Evolutionary conservation across 2,888 invertebrate genomes (phyloP).

Genomic region (Tachina lurida): DNA sequence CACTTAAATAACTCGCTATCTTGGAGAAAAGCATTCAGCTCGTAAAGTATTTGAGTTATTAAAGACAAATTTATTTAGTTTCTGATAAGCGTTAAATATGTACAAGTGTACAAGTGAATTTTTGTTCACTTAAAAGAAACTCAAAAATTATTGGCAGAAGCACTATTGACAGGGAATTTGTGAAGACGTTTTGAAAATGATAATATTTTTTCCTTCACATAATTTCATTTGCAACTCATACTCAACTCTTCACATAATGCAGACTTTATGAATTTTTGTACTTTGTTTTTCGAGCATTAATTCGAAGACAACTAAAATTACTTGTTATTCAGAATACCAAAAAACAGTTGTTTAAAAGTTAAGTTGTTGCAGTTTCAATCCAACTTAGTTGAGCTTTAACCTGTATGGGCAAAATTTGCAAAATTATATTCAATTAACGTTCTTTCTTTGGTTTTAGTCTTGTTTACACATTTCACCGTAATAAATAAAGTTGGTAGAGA

Average conservation of each 20-base stretch:
- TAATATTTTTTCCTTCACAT: neutral
- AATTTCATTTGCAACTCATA: neutral
- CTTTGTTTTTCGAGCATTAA: neutral
- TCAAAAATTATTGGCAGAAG: constrained; percentile 36
- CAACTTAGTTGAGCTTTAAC: too few species aligned
- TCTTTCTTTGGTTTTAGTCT: too few species aligned
- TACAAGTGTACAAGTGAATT: constrained; percentile 21
- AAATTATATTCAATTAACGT: too few species aligned
- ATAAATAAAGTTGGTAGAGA: too few species aligned
- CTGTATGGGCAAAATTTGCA: too few species aligned
- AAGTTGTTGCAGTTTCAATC: too few species aligned
- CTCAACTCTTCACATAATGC: neutral
- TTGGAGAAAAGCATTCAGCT: constrained; percentile 65
- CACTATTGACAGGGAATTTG: constrained; percentile 9
- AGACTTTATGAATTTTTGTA: neutral
- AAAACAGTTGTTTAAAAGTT: too few species aligned
- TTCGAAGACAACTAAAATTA: too few species aligned
- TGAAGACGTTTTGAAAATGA: neutral
- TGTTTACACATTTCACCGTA: too few species aligned
- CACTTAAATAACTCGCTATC: constrained; percentile 68
- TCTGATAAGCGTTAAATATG: constrained; percentile 69
- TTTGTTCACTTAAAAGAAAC: constrained; percentile 25
- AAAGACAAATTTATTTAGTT: constrained; percentile 73
- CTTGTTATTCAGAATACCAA: too few species aligned
- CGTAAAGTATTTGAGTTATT: constrained; percentile 79